phyloP scores from a whole-genome alignment of 2,888 invertebrate genomes.

The Drosophila koepferae region DNA sequence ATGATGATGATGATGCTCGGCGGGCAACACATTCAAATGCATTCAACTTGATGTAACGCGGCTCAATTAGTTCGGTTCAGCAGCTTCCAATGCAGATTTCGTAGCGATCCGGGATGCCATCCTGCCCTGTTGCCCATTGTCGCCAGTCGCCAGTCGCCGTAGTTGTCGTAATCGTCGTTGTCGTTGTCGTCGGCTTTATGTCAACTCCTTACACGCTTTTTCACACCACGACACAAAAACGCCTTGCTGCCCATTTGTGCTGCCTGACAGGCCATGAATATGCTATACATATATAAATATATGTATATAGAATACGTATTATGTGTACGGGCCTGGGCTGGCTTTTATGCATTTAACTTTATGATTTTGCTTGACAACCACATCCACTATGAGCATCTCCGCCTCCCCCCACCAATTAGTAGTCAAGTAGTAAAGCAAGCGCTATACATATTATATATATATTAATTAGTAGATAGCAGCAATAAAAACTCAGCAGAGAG shows the following conservation, averaged over 20 bases:
- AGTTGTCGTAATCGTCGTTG: neutral
- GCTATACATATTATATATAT: neutral
- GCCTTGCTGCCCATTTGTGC: slow-evolving; percentile 71
- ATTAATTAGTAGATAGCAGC: slow-evolving; percentile 63
- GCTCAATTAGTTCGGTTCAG: slow-evolving; percentile 86
- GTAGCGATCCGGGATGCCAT: slow-evolving; percentile 50
- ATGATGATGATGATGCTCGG: slow-evolving; percentile 53
- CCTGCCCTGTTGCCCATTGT: slow-evolving; percentile 40
- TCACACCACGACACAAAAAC: slow-evolving; percentile 85
- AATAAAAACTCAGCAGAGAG: neutral
- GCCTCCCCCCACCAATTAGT: slow-evolving; percentile 21
- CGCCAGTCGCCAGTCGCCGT: slow-evolving; percentile 34
- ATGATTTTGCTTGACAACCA: slow-evolving; percentile 22
- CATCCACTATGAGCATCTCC: slow-evolving; percentile 16
- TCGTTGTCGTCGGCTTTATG: slow-evolving; percentile 69
- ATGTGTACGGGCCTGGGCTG: slow-evolving; percentile 15
- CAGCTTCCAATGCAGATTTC: slow-evolving; percentile 79
- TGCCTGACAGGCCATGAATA: slow-evolving; percentile 74
- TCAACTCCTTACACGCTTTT: slow-evolving; percentile 84
- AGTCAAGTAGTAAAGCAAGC: slow-evolving; percentile 6
- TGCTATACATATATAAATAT: slow-evolving; percentile 19
- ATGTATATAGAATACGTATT: neutral
- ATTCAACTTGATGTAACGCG: slow-evolving; percentile 85
- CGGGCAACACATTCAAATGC: slow-evolving; percentile 83
- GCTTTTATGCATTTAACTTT: slow-evolving; percentile 34